Base-by-base conservation (phyloP, 2,113 vertebrate species). In the Deroptyus accipitrinus region DNA sequence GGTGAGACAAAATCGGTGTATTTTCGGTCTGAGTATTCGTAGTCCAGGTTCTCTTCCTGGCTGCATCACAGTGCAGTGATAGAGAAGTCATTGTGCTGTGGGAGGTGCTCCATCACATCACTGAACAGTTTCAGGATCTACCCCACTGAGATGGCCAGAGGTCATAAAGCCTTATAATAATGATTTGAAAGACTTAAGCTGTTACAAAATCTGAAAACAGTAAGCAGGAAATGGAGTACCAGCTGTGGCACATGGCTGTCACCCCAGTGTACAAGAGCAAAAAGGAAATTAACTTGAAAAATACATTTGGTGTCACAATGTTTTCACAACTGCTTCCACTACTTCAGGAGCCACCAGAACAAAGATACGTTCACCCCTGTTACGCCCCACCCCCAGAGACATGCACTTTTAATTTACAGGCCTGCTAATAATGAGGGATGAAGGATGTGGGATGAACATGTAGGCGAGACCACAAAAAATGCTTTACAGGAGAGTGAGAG, bases 181-280 rank as follows among this genome's bases (percentile, higher is more conserved):
- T 80, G 42, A 63, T 27, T 22, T 55, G 73, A 4, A 76, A 37
- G 68, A 55, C 18, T 31, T 69, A 66, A 54, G 31, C 49, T 57
- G 49, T 64, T 87, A 24, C 75, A 79, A 55, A 76, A 91, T 39
- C n/a, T 88, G 76, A n/a, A 86, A 90, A 51, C 14, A 39, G 33
- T 18, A 83, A 92, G 51, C 37, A 72, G 44, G 93, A 55, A 4
- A 2, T 16, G 23, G 54, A 79, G 18, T 55, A 49, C 28, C n/a
- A 66, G 20, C 19, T 31, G 22, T 73, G 33, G 48, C 28, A 86
- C 24, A 5, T 0, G 0, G 30, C 37, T 85, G 2, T 79, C 0
- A 0, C 42, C n/a, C 23, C 31, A 51, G 9, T 11, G 5, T 44
- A 49, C 86, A 46, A 75, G 1, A 92, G 7, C 35, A 85, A 62